Evolutionary conservation across 2,113 vertebrate species (phyloP), one percentile per base, ranked within the genome.

Genomic region (Gymnorhina tibicen): DNA sequence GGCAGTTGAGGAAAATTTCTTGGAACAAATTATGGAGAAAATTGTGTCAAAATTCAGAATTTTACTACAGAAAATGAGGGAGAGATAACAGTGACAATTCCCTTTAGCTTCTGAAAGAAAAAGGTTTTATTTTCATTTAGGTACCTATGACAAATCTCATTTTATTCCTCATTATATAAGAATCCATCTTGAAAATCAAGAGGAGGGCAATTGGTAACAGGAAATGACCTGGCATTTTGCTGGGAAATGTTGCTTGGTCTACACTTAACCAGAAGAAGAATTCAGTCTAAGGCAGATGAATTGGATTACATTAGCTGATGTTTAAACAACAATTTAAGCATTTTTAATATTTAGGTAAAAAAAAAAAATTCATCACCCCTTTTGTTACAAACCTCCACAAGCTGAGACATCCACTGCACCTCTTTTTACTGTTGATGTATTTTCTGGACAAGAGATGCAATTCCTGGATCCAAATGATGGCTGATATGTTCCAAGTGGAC

Each of bases 401-500:
- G 99, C 99, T 42, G 95, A 96, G 69, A 98, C 63, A 50, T 99
- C 98, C 97, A 99, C 97, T 1, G 99, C 98, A 70, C 99, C 99
- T 97, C 99, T 98, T 97, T 99, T 99, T 93, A 99, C 99, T 0
- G 99, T 99, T 74, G 98, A 99, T 24, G 98, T 99, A 60, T 98
- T 98, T 62, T 98, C 96, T 26, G 99, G 99, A 94, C 99, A 99
- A 35, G 94, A 80, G 72, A 98, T 93, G 96, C 99, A 99, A 76
- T 95, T 97, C 75, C 96, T 98, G 69, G 99, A 98, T 70, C 99
- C 99, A 68, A 98, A 98, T 14, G 94, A 97, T 23, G 99, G 96
- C 95, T 99, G 99, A 76, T 99, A 99, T 67, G 98, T 98, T 63
- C 99, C 99, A 97, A 99, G 92, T 0, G 99, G 99, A 96, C 99